Base-by-base conservation (phyloP, 2,888 invertebrate species). In the Apamea monoglypha region DNA sequence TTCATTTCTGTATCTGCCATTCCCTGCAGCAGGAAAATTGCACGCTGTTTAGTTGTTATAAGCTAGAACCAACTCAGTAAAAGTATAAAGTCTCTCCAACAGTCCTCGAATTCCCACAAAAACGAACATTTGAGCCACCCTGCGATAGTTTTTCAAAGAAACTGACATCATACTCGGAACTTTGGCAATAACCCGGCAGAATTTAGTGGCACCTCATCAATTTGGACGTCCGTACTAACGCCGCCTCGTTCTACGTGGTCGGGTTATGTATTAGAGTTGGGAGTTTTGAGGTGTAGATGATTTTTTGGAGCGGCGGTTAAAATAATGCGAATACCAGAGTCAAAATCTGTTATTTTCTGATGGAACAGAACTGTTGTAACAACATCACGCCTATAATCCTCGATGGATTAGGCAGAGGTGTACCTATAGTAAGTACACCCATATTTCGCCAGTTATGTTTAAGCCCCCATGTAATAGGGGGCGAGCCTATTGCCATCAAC, bases 151-250 rank as follows among this genome's bases (percentile, higher is more conserved):
- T 89, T 82, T 88, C 82, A 79, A 89, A 82, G 87, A 88, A 83
- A 76, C 88, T 80, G 76, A 83, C 81, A 81, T 88, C 82, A 81
- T 77, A 82, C 36, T 78, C 63, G 50, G 61, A 89, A 89, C 86
- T 89, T 89, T 67, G 72, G 87, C 82, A 88, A 89, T 89, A 89
- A 89, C 87, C 88, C 75, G 82, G 71, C 80, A 40, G 59, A 89
- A 89, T 89, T 89, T 89, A 89, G 90, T 88, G 72, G 90, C 83
- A 87, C 85, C 85, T 81, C 90, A 89, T 89, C 80, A 75, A 89
- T 89, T 89, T 78, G 68, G 80, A 64, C 40, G 79, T 70, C 76
- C 68, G 80, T 72, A 74, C 82, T 88, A 78, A 81, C 82, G 74
- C 76, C 64, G 78, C 76, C 79, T 86, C 87, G 83, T 83, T 87